These are phyloP conservation scores for Ophion costatus DNA, from an alignment of 2,888 invertebrate species.

Conservation along the genomic window DNA sequence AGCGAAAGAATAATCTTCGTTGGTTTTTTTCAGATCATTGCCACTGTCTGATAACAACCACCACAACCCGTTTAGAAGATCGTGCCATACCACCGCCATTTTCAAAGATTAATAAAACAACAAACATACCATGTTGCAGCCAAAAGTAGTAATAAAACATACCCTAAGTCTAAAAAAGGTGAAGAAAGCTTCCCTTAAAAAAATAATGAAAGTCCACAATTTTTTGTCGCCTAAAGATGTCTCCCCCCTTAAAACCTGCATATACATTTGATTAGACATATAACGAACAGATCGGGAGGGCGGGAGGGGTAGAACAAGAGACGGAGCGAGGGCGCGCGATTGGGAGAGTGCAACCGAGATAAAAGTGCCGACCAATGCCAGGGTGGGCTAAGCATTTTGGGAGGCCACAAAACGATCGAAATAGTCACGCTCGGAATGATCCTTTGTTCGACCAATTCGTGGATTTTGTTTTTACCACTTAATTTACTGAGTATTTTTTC, in stretches of 20 bases:
- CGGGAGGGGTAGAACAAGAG: background rate
- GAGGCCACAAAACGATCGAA: conserved; percentile 69
- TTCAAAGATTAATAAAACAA: no score
- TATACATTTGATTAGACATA: background rate
- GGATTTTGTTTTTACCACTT: conserved; percentile 50
- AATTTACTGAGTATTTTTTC: conserved; percentile 53
- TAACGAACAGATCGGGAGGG: background rate
- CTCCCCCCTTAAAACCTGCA: background rate
- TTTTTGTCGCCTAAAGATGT: no score
- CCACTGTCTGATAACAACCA: no score
- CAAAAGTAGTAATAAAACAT: no score
- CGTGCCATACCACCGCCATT: no score
- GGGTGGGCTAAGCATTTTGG: conserved; percentile 65
- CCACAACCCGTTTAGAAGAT: no score
- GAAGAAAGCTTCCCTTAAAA: no score
- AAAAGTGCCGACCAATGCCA: conserved; percentile 25
- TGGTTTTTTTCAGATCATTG: no score
- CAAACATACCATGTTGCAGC: no score
- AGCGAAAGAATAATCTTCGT: no score
- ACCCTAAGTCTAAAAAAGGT: no score
- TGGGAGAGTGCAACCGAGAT: conserved; percentile 23
- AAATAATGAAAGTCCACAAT: no score
- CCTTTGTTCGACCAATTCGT: conserved; percentile 69
- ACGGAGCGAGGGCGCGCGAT: background rate
- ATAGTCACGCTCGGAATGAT: conserved; percentile 69